Evolutionary conservation across 2,797 vertebrate species (phyloP).

Genomic region (Clarias pachynema): DNA sequence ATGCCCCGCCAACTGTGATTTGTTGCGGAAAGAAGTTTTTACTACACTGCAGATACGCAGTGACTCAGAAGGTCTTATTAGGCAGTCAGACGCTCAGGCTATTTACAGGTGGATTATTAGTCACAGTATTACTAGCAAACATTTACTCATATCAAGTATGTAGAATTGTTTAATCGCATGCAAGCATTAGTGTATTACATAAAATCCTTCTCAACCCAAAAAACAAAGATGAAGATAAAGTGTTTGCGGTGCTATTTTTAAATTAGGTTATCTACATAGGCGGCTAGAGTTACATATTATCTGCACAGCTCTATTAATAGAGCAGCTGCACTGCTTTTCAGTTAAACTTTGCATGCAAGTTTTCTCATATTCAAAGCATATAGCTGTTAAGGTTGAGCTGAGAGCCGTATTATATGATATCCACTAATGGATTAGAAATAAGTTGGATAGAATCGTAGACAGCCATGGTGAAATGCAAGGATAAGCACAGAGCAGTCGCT

Average conservation of each 20-base stretch:
- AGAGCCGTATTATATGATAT: not conserved
- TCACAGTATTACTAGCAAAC: slow-evolving; percentile 32
- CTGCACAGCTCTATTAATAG: not conserved
- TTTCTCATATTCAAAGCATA: not conserved
- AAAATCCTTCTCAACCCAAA: not conserved
- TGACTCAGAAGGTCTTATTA: slow-evolving; percentile 41
- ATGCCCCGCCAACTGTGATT: slow-evolving; percentile 11
- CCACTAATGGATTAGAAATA: not conserved
- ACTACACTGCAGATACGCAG: not conserved
- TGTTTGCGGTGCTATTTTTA: not conserved
- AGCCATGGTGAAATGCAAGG: not conserved
- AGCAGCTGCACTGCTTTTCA: not conserved
- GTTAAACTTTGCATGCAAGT: not conserved
- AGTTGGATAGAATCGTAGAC: not conserved
- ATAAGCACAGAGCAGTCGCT: not conserved
- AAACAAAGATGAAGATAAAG: not conserved
- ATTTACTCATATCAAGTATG: slow-evolving; percentile 6
- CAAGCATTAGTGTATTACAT: slow-evolving; percentile 2
- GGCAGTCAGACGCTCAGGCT: slow-evolving; percentile 13
- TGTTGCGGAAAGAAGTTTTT: not conserved
- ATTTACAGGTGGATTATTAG: slow-evolving; percentile 42
- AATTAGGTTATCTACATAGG: not conserved
- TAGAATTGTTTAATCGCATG: slow-evolving; percentile 35
- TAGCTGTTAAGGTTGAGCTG: not conserved
- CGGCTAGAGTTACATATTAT: not conserved